phyloP scores from a whole-genome alignment of 1,140 invertebrate species.

The Heliothis subflexa region DNA sequence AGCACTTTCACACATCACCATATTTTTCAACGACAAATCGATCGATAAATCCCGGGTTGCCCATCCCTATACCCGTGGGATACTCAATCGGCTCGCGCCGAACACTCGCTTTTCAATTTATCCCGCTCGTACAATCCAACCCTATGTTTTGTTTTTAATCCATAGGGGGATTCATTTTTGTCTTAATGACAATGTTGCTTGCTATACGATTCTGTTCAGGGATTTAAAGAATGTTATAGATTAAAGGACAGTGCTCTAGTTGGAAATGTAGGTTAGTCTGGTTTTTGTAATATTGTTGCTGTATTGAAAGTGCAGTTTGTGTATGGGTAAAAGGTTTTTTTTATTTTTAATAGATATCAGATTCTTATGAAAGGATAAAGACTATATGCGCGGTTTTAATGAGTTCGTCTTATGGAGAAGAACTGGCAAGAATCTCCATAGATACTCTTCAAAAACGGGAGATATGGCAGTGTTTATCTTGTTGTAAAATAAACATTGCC shows the following conservation, averaged over 20 bases:
- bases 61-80: constrained; percentile 72
- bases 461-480: too few relatives aligned
- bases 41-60: constrained; percentile 41
- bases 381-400: too few relatives aligned
- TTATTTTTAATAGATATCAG: too few relatives aligned
- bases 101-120: constrained; percentile 74
- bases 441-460: too few relatives aligned
- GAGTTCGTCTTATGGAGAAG: too few relatives aligned
- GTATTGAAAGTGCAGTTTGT: neutral
- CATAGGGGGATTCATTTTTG: constrained; percentile 40
- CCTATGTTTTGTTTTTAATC: constrained; percentile 62
- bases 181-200: constrained; percentile 40
- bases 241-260: neutral
- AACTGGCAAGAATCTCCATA: too few relatives aligned
- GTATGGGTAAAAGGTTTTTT: too few relatives aligned
- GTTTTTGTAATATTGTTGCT: neutral
- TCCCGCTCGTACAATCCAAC: constrained; percentile 55
- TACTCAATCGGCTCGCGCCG: constrained; percentile 40
- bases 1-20: constrained; percentile 9
- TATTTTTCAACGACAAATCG: constrained; percentile 36
- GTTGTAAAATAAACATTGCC: too few relatives aligned
- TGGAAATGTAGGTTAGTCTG: neutral
- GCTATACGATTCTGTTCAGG: neutral
- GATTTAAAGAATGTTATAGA: constrained; percentile 12
- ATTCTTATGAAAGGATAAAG: too few relatives aligned